A percentile compares a stretch with the other conserved stretches of the same genome.
These are phyloP conservation scores for Raja brachyura DNA, from an alignment of 2,113 vertebrate species.

Conservation along the genomic window DNA sequence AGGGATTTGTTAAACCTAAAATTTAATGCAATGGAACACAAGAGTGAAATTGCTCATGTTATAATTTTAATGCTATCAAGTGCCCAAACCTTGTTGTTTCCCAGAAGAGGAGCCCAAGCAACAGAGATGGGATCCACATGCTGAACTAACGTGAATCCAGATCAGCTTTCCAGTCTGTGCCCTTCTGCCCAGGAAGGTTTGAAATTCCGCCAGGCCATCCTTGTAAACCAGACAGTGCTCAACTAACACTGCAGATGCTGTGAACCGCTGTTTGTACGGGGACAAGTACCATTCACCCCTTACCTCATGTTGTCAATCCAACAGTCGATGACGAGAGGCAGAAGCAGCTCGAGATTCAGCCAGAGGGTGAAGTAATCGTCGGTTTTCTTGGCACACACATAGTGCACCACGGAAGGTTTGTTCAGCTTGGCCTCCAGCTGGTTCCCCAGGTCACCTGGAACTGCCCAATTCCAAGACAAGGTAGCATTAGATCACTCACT, in stretches of 20 bases:
- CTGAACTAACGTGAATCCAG: neutral
- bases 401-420: constrained; percentile 91
- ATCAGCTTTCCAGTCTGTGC: neutral
- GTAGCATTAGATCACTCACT: neutral
- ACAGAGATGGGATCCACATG: neutral
- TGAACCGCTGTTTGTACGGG: no score
- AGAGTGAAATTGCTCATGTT: neutral
- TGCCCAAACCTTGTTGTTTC: neutral
- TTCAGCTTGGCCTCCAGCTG: constrained; percentile 92
- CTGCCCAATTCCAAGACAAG: constrained; percentile 52
- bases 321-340: constrained; percentile 90
- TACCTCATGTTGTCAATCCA: constrained; percentile 99
- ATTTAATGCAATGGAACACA: neutral
- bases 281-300: neutral
- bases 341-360: constrained; percentile 88
- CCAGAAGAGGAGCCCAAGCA: neutral
- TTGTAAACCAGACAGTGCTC: neutral
- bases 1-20: neutral
- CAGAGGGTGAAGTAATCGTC: constrained; percentile 87
- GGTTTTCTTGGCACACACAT: constrained; percentile 90
- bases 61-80: neutral
- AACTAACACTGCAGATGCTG: neutral
- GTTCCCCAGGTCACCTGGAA: constrained; percentile 93
- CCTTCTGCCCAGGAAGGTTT: neutral
- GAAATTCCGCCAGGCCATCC: neutral